Evolutionary conservation across 2,888 invertebrate genomes (phyloP), one percentile per base, ranked within the genome.

Genomic region (Cosmia trapezina): DNA sequence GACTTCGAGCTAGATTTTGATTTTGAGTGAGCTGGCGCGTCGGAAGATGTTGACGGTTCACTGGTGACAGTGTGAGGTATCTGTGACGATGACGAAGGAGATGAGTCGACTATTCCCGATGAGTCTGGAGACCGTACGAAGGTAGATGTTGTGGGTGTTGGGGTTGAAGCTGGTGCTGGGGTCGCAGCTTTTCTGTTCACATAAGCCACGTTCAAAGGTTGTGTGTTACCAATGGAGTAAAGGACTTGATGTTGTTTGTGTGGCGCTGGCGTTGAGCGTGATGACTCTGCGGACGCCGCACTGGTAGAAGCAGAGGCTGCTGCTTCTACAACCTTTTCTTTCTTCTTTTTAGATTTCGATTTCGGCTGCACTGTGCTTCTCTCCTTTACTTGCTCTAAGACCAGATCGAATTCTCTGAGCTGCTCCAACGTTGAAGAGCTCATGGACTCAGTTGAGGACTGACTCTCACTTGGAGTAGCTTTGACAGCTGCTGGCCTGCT

Each of bases 331-430:
- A 88, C 89, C 43, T 90, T 90, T 17, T 92, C 70, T 84, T 94
- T 94, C 22, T 75, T 76, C 81, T 70, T 91, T 60, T 84, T 90
- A 11, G 91, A 78, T 54, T 85, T 91, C 28, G 90, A 81, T 65
- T 88, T 92, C 0, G 97, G 97, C 80, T 97, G 97, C 6, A 97
- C 97, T 41, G 97, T 97, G 85, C 97, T 98, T 76, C 98, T 95
- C 90, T 98, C 98, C 89, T 98, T 98, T 0, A 98, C 98, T 94
- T 98, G 98, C 88, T 98, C 98, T 76, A 98, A 94, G 0, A 98
- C 98, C 94, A 98, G 97, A 89, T 98, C 98, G 86, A 98, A 98
- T 89, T 98, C 98, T 70, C 98, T 94, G 12, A 98, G 91, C 87
- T 98, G 98, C 91, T 98, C 98, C 65, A 98, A 92, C 0, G 98